phyloP scores from a whole-genome alignment of 2,888 invertebrate species.

The Agriopis leucophaearia region DNA sequence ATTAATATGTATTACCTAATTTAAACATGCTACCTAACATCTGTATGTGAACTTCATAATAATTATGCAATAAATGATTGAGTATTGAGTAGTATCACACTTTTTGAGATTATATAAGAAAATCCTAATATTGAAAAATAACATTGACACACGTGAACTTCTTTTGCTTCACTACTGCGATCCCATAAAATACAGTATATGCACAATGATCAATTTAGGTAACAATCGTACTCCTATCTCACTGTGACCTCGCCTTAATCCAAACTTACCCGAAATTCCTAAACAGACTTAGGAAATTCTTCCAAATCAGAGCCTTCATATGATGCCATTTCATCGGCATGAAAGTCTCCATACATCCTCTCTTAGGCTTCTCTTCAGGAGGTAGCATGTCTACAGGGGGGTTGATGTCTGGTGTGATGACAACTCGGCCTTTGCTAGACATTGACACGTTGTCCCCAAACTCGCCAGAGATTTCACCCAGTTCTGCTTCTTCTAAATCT shows the following conservation, averaged over 20 bases:
- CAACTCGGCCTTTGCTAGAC: slow-evolving; percentile 89
- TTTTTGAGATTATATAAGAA: no score
- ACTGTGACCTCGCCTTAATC: neutral
- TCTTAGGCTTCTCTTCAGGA: slow-evolving; percentile 88
- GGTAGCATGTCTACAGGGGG: slow-evolving; percentile 88
- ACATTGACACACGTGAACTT: no score
- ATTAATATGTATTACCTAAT: no score
- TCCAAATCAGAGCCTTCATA: slow-evolving; percentile 94
- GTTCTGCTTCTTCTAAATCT: slow-evolving; percentile 89
- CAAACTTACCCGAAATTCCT: slow-evolving; percentile 91
- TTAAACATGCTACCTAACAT: no score
- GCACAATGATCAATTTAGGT: no score
- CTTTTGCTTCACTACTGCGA: no score
- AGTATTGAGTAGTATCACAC: no score
- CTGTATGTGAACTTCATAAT: no score
- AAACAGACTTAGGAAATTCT: slow-evolving; percentile 95
- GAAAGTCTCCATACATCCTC: slow-evolving; percentile 84
- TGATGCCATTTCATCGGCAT: slow-evolving; percentile 90
- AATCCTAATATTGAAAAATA: no score
- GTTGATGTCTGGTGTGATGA: slow-evolving; percentile 85
- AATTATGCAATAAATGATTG: no score
- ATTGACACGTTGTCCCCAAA: slow-evolving; percentile 95
- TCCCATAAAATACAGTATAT: no score
- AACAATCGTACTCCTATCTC: no score
- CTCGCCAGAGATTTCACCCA: slow-evolving; percentile 93